phyloP scores from a whole-genome alignment of 2,797 vertebrate species.

The Lemur catta region DNA sequence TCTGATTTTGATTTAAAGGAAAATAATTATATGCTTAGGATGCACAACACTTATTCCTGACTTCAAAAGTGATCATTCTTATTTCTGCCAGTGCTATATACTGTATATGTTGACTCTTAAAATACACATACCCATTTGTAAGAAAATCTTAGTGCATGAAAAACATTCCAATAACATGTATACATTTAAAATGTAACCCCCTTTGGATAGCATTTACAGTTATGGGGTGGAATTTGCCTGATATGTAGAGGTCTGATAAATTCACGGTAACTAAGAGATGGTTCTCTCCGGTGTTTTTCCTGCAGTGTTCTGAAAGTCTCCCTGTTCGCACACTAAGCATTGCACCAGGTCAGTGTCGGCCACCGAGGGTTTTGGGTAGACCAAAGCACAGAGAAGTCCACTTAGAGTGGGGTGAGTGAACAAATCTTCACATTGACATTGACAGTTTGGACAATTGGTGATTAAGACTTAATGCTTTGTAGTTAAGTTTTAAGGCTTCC shows the following conservation, averaged over 20 bases:
- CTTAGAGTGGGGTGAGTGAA: conserved; percentile 95
- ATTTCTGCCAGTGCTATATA: not conserved
- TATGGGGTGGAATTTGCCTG: not conserved
- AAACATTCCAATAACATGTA: not conserved
- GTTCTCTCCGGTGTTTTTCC: conserved; percentile 63
- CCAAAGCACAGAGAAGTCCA: conserved; percentile 97
- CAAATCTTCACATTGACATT: not conserved
- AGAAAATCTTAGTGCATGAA: not conserved
- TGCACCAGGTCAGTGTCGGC: conserved; percentile 93
- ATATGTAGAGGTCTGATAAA: not conserved
- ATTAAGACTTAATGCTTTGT: not conserved
- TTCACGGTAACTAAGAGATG: conserved; percentile 18
- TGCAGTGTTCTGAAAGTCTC: conserved; percentile 93
- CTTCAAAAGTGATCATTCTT: not conserved
- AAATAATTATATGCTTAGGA: not conserved
- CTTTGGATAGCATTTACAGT: not conserved
- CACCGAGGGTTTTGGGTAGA: conserved; percentile 92
- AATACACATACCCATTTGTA: not conserved
- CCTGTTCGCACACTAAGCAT: conserved; percentile 92
- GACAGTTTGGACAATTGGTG: not conserved
- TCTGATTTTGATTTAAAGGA: not conserved
- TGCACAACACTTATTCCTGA: not conserved
- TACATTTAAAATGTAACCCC: accelerated
- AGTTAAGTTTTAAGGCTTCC: not conserved
- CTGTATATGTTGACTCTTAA: not conserved